These are phyloP conservation scores for Xestobium rufovillosum DNA, from an alignment of 2,888 invertebrate species.

Conservation along the genomic window DNA sequence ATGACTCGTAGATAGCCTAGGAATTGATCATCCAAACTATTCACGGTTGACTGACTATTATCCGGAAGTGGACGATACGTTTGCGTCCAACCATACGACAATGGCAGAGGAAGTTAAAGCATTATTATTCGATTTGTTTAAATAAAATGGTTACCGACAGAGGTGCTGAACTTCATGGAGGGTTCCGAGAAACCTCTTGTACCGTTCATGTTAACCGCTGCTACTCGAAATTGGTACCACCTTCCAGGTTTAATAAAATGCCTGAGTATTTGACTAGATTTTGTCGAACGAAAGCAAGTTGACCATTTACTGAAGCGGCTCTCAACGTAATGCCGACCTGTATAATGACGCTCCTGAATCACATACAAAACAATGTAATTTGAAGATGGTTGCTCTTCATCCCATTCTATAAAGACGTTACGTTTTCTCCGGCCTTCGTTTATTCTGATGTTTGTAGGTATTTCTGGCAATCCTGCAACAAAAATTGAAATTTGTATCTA, in stretches of 20 bases:
- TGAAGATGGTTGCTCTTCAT: constrained; percentile 30
- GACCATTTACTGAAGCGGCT: constrained; percentile 60
- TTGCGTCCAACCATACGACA: too few relatives aligned
- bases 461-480: constrained; percentile 53
- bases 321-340: constrained; percentile 58
- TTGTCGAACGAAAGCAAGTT: constrained; percentile 47
- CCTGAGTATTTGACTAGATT: constrained; percentile 49
- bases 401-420: constrained; percentile 42
- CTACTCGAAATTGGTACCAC: constrained; percentile 75
- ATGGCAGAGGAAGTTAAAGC: too few relatives aligned
- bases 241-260: constrained; percentile 58
- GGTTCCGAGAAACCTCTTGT: constrained; percentile 63
- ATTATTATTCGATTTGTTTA: too few relatives aligned
- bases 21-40: too few relatives aligned
- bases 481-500: too few relatives aligned
- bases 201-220: constrained; percentile 64
- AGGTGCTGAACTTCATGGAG: constrained; percentile 52
- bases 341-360: constrained; percentile 63
- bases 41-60: too few relatives aligned
- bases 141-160: constrained; percentile 42
- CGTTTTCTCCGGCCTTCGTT: constrained; percentile 49
- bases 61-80: too few relatives aligned
- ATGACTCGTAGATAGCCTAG: too few relatives aligned
- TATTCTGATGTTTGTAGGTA: constrained; percentile 55
- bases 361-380: constrained; percentile 46